These are phyloP conservation scores for Nemapogon koenigi DNA, from an alignment of 2,888 invertebrate species.

Conservation along the genomic window DNA sequence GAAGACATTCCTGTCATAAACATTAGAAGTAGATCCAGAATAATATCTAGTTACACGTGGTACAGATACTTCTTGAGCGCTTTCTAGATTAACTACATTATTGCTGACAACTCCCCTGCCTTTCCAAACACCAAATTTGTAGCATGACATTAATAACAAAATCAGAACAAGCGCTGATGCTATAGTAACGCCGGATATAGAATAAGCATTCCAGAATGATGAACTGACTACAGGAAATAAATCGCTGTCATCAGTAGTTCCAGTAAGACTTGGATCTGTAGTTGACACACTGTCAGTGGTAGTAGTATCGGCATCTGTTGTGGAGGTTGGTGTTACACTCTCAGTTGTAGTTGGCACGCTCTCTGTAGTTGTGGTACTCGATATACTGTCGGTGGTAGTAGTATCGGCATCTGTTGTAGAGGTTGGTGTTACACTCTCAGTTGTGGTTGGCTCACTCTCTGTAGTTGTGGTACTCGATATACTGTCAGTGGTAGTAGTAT, in stretches of 20 bases:
- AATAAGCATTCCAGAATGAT: neutral
- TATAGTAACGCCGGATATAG: neutral
- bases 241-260: neutral
- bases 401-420: constrained; percentile 2
- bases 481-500: neutral
- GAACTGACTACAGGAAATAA: neutral
- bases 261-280: neutral
- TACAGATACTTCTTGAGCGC: neutral
- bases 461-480: no score
- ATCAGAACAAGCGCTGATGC: neutral
- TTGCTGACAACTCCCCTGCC: neutral
- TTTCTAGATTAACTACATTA: neutral
- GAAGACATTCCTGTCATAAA: no score
- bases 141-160: neutral
- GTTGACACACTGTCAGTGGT: constrained; percentile 1
- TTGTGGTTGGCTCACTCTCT: constrained; percentile 10
- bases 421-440: constrained; percentile 5
- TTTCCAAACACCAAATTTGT: neutral
- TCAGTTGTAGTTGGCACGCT: constrained; percentile 9
- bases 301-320: constrained; percentile 2
- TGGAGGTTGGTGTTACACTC: constrained; percentile 10
- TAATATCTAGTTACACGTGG: constrained; percentile 4
- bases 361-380: constrained; percentile 5
- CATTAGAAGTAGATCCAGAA: constrained; percentile 1
- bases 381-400: constrained; percentile 1